Evolutionary conservation across 2,888 invertebrate species (phyloP).

Genomic region (Mantis religiosa): DNA sequence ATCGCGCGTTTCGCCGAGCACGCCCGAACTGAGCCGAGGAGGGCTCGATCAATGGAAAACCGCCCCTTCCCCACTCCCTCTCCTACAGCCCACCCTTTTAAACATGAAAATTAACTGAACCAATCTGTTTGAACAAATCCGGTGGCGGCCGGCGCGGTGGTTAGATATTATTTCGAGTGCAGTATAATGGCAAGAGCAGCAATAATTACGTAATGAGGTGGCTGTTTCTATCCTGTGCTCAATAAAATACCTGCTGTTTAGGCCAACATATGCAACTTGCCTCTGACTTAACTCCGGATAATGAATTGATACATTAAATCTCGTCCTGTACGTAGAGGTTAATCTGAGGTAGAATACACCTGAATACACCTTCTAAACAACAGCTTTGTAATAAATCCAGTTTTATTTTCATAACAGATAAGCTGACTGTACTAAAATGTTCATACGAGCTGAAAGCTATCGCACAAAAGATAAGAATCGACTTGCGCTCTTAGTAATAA

Average conservation of each 20-base stretch:
- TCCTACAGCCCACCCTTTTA: conserved; percentile 2
- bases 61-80: not conserved
- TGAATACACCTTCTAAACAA: too few relatives aligned
- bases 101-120: conserved; percentile 27
- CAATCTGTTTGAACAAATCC: conserved; percentile 21
- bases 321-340: too few relatives aligned
- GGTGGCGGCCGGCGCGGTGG: not conserved
- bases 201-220: not conserved
- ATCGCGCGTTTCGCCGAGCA: not conserved
- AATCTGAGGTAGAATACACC: too few relatives aligned
- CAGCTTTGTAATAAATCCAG: too few relatives aligned
- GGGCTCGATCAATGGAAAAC: conserved; percentile 7
- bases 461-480: too few relatives aligned
- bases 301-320: too few relatives aligned
- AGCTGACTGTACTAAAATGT: too few relatives aligned
- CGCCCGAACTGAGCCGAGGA: not conserved
- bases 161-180: not conserved
- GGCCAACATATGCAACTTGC: too few relatives aligned
- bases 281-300: too few relatives aligned
- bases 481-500: too few relatives aligned
- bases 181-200: not conserved
- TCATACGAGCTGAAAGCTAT: too few relatives aligned
- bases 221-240: not conserved
- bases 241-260: not conserved
- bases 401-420: too few relatives aligned